Conservation (phyloP, 1,140 invertebrate species). For the Dendrolimus punctatus region DNA sequence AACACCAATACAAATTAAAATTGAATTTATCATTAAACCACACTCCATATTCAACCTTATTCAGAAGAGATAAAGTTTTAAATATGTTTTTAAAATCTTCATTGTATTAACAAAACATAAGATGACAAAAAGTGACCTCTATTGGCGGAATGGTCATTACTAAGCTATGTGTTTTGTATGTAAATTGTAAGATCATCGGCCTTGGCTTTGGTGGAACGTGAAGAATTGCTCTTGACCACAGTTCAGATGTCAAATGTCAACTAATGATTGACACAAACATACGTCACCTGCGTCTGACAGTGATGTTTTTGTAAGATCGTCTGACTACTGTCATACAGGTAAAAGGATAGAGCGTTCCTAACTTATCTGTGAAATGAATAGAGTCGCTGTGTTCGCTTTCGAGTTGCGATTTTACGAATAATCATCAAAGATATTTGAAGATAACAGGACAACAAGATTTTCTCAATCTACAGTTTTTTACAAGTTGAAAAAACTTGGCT, state of each 20-base stretch:
- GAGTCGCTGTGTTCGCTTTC: no score
- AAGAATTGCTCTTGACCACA: constrained; percentile 55
- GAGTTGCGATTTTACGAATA: no score
- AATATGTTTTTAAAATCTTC: neutral
- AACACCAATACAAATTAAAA: no score
- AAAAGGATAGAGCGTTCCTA: no score
- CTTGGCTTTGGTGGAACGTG: constrained; percentile 40
- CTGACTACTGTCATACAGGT: neutral
- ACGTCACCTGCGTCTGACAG: constrained; percentile 16
- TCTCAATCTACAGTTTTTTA: no score
- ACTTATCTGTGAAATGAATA: no score
- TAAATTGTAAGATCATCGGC: constrained; percentile 38
- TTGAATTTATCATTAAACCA: neutral
- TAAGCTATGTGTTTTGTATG: constrained; percentile 43
- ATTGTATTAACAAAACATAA: constrained; percentile 18
- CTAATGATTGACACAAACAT: constrained; percentile 33
- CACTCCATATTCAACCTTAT: neutral
- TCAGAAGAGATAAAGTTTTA: neutral
- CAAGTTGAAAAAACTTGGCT: no score
- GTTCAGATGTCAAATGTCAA: constrained; percentile 31
- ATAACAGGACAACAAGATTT: no score
- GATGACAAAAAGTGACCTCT: constrained; percentile 23
- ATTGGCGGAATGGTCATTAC: constrained; percentile 24
- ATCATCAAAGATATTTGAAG: no score
- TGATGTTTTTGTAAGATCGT: constrained; percentile 17